Base-by-base conservation (phyloP, 35 echinoderm and acorn worm species). In the Acanthaster planci region DNA sequence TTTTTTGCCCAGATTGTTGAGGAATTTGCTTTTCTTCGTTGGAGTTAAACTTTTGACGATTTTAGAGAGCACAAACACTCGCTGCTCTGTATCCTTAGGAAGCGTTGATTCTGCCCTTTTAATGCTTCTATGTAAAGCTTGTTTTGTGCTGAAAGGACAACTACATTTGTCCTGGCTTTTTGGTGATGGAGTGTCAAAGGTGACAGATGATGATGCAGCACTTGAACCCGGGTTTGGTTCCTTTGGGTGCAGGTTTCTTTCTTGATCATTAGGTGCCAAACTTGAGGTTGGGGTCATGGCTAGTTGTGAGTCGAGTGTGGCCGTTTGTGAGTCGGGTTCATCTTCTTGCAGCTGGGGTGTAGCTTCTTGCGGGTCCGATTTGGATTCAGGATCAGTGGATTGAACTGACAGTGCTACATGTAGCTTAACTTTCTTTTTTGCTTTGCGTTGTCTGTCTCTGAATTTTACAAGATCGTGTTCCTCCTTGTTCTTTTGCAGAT, bases 141-240 rank as follows among this genome's bases (percentile, higher is more conserved):
- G 80, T 47, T 82, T 82, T 14, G 80, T 82, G 52, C 80, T 54
- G 52, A 82, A 82, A 82, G 39, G 80, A 82, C 1, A 22, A n/a
- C 14, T 21, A n/a, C 59, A 67, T 67, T 47, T 47, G 42, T 47
- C 42, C 42, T 47, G 42, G 12, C 42, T 47, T 47, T 12, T 12
- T 47, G 30, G 7, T 67, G 59, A 31, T 8, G 8, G 21, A 19
- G 59, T 8, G 30, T n/a, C 21, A 26, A n/a, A 21, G 21, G 59
- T 67, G 7, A n/a, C 30, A 67, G 59, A n/a, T 26, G 59, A 67
- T 7, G 54, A n/a, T 14, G 54, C 54, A 56, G 54, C 22, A n/a
- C 54, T n/a, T n/a, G 4, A 54, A 56, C 14, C 14, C 54, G 54
- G 22, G 54, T 14, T 3, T 3, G 22, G 22, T 17, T n/a, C 54